Percentiles rank a stretch among this genome's conserved stretches.
Evolutionary conservation across 2,113 vertebrate species (phyloP).

Genomic region (Pantherophis guttatus): DNA sequence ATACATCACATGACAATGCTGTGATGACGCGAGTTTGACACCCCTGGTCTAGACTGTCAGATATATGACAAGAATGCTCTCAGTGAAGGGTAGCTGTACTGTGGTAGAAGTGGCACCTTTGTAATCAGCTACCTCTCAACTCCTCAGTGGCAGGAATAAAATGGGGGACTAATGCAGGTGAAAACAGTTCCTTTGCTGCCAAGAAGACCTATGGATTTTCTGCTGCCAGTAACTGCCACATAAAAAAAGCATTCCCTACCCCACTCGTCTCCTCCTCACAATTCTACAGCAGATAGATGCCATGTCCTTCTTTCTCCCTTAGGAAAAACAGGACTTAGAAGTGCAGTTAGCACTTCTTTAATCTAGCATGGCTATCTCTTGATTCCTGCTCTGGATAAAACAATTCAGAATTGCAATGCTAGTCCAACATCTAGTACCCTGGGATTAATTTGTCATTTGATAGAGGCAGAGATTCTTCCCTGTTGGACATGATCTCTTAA

Average conservation of each 20-base stretch:
- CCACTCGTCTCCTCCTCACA: not conserved
- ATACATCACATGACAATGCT: too few relatives aligned
- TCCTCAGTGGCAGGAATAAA: not conserved
- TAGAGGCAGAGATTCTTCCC: not conserved
- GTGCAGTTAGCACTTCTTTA: not conserved
- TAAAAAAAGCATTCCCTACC: not conserved
- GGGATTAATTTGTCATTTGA: not conserved
- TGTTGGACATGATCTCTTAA: not conserved
- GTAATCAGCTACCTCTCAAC: not conserved
- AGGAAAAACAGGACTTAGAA: not conserved
- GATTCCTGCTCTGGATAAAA: not conserved
- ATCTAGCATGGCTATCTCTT: not conserved
- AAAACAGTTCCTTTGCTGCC: not conserved
- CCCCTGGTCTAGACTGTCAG: not conserved
- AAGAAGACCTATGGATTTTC: not conserved
- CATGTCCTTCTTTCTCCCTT: not conserved
- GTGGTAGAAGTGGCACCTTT: not conserved
- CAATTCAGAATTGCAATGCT: not conserved
- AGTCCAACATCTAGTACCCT: not conserved
- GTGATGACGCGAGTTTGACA: too few relatives aligned
- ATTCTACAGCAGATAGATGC: not conserved
- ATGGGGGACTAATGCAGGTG: not conserved
- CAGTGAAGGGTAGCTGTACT: not conserved
- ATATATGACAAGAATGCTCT: not conserved
- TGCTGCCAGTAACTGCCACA: not conserved